Evolutionary conservation across 2,113 vertebrate species (phyloP).

Genomic region (Cinclus cinclus): DNA sequence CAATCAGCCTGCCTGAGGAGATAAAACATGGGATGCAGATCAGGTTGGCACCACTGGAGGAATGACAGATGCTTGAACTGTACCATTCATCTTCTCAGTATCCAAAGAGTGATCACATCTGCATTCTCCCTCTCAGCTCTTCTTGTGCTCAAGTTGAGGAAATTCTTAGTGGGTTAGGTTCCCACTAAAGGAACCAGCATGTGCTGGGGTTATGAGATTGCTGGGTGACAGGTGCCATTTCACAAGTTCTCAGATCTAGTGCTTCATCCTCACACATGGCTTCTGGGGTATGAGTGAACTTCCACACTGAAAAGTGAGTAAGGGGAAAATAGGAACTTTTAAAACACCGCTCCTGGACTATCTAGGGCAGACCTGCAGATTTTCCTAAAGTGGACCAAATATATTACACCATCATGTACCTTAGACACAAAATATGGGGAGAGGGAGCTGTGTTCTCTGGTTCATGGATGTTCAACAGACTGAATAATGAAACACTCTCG

Average conservation of each 20-base stretch:
- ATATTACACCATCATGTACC: background rate
- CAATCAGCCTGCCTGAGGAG: background rate
- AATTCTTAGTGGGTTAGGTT: background rate
- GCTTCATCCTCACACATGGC: background rate
- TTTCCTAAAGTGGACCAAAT: background rate
- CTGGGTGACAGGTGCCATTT: background rate
- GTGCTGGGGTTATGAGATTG: background rate
- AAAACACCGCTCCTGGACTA: background rate
- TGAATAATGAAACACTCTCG: background rate
- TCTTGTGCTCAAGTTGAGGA: background rate
- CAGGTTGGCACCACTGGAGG: background rate
- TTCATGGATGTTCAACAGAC: background rate
- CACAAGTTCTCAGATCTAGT: background rate
- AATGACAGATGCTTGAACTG: background rate
- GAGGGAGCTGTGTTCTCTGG: background rate
- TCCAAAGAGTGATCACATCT: background rate
- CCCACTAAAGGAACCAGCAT: background rate
- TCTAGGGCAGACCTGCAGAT: background rate
- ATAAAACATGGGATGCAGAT: background rate
- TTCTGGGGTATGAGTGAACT: background rate
- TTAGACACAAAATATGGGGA: background rate
- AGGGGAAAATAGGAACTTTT: background rate
- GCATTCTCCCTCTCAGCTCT: background rate
- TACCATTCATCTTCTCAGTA: background rate
- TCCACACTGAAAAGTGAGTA: background rate